Base-by-base conservation (phyloP, 2,797 vertebrate species). In the Chanos chanos region DNA sequence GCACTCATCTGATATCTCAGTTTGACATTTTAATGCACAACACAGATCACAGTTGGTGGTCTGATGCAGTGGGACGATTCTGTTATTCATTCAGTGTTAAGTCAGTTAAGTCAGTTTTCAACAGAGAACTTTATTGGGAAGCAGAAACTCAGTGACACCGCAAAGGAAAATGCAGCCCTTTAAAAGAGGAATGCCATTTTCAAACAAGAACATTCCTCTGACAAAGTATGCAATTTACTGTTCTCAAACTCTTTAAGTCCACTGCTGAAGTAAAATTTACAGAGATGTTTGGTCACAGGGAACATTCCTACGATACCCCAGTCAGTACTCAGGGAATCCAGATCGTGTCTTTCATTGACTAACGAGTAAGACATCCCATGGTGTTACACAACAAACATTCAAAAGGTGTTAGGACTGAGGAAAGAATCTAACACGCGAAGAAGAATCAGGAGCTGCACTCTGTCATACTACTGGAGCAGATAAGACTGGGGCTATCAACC, bases 221-320 rank as follows among this genome's bases (percentile, higher is more conserved):
- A 50, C 73, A 66, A 75, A 77, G 79, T 66, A 62, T 68, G 71
- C 63, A 62, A 78, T 68, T 70, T 54, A 50, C 70, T 69, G 77
- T 73, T 66, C 3, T 61, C 18, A 22, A 47, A 37, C 12, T 1
- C 64, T 71, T 59, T 52, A 66, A 70, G 62, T 49, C 22, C 27
- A 75, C 70, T 70, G 18, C 7, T 59, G 48, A 58, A 61, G 53
- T 70, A 75, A 78, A 56, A 75, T 77, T 67, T 56, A 76, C 34
- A 5, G 53, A 43, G 44, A 61, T 84, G 84, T 88, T 88, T 85
- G 83, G 79, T 72, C 82, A 83, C 81, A 72, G 80, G 57, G 2
- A 18, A 27, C 82, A 87, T 87, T 85, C 78, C 68, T 83, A 74
- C 39, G 61, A 73, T 76, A 77, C 77, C 82, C 51, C 21, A 15